Evolutionary conservation across 2,888 invertebrate genomes (phyloP).

Genomic region (Xestia xanthographa): DNA sequence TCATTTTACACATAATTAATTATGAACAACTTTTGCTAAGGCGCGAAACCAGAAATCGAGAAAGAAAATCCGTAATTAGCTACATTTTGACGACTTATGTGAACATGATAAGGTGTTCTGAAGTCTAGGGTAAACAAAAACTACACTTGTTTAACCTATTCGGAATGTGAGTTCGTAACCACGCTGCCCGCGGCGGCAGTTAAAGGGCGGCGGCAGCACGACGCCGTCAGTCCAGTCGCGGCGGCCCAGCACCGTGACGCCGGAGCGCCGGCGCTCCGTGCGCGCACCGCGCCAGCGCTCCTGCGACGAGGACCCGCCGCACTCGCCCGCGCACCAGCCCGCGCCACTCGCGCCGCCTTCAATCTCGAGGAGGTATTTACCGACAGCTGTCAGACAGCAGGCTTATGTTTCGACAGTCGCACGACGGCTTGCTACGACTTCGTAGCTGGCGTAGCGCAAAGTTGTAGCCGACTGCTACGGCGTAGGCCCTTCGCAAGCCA

Average conservation of each 20-base stretch:
- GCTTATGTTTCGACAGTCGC: background rate
- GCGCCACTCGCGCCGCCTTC: constrained; percentile 93
- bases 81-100: background rate
- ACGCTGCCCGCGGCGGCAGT: constrained; percentile 90
- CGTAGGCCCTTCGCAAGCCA: constrained; percentile 26
- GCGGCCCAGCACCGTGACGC: constrained; percentile 92
- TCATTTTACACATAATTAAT: background rate
- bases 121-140: background rate
- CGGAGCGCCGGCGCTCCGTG: constrained; percentile 91
- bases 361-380: constrained; percentile 92
- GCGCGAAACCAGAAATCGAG: background rate
- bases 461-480: constrained; percentile 20
- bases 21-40: background rate
- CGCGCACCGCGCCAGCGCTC: constrained; percentile 94
- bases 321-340: constrained; percentile 81
- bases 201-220: constrained; percentile 92
- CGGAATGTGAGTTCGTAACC: constrained; percentile 79
- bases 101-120: background rate
- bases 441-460: constrained; percentile 21
- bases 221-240: constrained; percentile 90
- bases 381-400: background rate
- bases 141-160: background rate
- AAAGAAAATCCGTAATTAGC: background rate
- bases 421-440: background rate
- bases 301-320: constrained; percentile 93